Conservation (phyloP, 2,888 invertebrate species). For the Agrypnus murinus region DNA sequence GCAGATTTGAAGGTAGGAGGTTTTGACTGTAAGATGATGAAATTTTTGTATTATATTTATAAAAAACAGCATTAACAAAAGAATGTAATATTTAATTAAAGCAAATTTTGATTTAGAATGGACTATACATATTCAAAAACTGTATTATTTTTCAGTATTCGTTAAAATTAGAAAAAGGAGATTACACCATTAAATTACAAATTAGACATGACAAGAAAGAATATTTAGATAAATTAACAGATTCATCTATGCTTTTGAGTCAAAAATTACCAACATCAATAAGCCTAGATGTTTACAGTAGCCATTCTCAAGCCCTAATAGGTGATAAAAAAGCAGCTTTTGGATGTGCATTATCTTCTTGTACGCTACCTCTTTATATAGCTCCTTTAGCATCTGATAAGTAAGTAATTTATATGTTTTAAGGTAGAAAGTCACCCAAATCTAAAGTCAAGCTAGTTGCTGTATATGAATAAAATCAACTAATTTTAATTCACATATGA, state of each 20-base stretch:
- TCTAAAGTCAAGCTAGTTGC: no score
- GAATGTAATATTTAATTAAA: no score
- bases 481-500: no score
- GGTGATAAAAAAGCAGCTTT: conserved; percentile 83
- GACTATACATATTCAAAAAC: no score
- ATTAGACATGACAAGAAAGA: conserved; percentile 93
- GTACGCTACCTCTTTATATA: conserved; percentile 84
- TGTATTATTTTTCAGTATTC: conserved; percentile 77
- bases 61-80: no score
- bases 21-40: no score
- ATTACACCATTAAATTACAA: conserved; percentile 90
- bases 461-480: no score
- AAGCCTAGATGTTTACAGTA: conserved; percentile 84
- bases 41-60: no score
- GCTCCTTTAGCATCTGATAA: conserved; percentile 88
- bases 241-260: conserved; percentile 82
- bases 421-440: no score
- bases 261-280: conserved; percentile 85
- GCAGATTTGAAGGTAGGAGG: no score
- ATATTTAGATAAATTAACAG: conserved; percentile 88
- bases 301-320: conserved; percentile 80
- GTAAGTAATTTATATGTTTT: conserved; percentile 76
- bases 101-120: no score
- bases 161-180: conserved; percentile 95
- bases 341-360: conserved; percentile 68